A percentile compares a stretch with the other conserved stretches of the same genome.
These are phyloP conservation scores for Alectura lathami DNA, from an alignment of 2,113 vertebrate species.

Conservation along the genomic window DNA sequence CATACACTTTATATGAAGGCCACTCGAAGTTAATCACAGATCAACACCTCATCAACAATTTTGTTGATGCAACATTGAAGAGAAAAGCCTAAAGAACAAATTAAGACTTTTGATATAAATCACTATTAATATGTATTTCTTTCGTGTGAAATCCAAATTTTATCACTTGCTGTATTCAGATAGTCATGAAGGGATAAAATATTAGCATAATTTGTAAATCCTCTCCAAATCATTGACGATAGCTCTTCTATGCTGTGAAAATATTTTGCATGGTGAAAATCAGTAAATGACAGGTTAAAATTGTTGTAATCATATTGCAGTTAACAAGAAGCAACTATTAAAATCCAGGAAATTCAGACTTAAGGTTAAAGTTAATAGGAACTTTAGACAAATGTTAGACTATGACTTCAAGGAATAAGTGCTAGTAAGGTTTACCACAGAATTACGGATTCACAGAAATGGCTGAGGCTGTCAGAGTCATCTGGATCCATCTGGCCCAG, in stretches of 20 bases:
- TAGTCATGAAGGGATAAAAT: not conserved
- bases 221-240: not conserved
- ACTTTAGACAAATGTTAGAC: not conserved
- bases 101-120: not conserved
- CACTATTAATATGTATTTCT: not conserved
- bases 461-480: not conserved
- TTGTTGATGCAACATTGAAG: not conserved
- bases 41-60: slow-evolving; percentile 7
- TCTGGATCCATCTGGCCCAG: not conserved
- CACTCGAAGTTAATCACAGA: slow-evolving; percentile 4
- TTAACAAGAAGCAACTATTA: slow-evolving; percentile 17
- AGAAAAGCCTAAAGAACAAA: not conserved
- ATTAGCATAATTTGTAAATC: not conserved
- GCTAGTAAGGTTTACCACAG: slow-evolving; percentile 38
- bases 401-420: slow-evolving; percentile 37
- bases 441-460: not conserved
- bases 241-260: not conserved
- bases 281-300: slow-evolving; percentile 9
- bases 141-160: not conserved
- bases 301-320: not conserved
- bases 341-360: slow-evolving; percentile 19
- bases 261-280: not conserved
- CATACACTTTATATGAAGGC: not conserved
- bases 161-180: not conserved
- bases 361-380: slow-evolving; percentile 32